Evolutionary conservation across 2,888 invertebrate species (phyloP), one percentile per base, ranked within the genome.

Genomic region (Epistrophella euchroma): DNA sequence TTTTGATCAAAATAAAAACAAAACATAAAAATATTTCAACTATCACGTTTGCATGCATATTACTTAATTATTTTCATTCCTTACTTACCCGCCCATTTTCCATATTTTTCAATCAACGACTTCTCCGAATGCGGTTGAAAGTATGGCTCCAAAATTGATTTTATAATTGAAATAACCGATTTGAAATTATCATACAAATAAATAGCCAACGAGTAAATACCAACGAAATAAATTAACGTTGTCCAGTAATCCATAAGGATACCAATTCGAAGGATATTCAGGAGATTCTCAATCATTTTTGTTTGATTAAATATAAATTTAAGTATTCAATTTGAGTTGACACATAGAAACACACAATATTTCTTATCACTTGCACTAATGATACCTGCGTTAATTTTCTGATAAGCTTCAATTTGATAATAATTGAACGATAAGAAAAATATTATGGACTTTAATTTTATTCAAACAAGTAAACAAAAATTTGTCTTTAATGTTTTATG

Each of bases 21-120:
- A 32, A 32, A 9, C 32, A 32, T 7, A 7, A 32, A 68, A 68
- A 50, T 7, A 35, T 15, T 32, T 22, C 1, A 10, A 11, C n/a
- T 52, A 37, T 22, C 4, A 19, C 28, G 32, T 37, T 52, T 22
- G 68, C 22, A 68, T 52, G n/a, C 37, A 52, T 37, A 68, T 50
- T 35, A 40, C 37, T 22, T 3, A 52, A 37, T 68, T 52, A 19
- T 2, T 66, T 25, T 62, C 1, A 35, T 56, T 19, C 10, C n/a
- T n/a, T n/a, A 73, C 95, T 95, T 91, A 97, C 97, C 96, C 91
- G 97, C 97, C 97, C 98, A 98, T 84, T 95, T 93, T 89, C 98
- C 98, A 91, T 95, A 97, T 91, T 94, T 95, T 90, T 95, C 94
- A 45, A 93, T 90, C 74, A 96, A 91, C 15, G 93, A 92, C 88